Evolutionary conservation across 2,113 vertebrate genomes (phyloP).

Genomic region (Thamnaconus septentrionalis): DNA sequence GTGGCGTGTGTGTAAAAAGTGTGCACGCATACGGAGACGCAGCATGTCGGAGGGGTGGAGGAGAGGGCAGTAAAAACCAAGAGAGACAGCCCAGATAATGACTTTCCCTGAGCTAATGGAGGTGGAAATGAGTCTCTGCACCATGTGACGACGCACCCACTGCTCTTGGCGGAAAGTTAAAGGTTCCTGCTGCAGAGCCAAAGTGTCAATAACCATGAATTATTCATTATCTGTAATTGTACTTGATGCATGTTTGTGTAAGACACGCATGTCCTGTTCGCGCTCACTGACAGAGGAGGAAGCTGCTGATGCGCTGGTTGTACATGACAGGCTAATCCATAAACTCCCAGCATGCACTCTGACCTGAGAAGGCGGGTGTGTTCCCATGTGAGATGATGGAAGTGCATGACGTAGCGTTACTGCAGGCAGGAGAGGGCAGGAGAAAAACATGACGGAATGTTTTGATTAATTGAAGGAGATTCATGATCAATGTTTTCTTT

Average conservation of each 20-base stretch:
- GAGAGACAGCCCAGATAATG: constrained; percentile 20
- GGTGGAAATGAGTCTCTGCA: neutral
- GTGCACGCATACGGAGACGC: neutral
- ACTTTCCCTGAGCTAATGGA: constrained; percentile 36
- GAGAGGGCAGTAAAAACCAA: constrained; percentile 38
- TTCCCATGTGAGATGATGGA: neutral
- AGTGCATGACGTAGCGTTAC: too few species aligned
- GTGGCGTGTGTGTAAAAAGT: constrained; percentile 25
- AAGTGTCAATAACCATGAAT: constrained; percentile 16
- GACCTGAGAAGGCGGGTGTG: constrained; percentile 33
- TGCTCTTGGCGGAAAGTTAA: constrained; percentile 9
- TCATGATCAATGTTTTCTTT: too few species aligned
- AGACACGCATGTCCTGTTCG: constrained; percentile 4
- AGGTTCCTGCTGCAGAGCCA: constrained; percentile 7
- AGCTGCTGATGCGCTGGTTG: constrained; percentile 50
- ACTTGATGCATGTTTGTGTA: too few species aligned
- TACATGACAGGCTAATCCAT: constrained; percentile 47
- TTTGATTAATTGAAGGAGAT: too few species aligned
- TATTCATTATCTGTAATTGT: constrained; percentile 14
- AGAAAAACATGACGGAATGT: too few species aligned
- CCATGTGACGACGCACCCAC: neutral
- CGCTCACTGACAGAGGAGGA: constrained; percentile 24
- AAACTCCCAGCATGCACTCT: constrained; percentile 48
- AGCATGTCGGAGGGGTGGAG: constrained; percentile 8
- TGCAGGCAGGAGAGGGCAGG: too few species aligned